Percentiles rank a stretch among this genome's conserved stretches.
Conservation (phyloP, 2,113 vertebrate species). For the Laticauda laticaudata region DNA sequence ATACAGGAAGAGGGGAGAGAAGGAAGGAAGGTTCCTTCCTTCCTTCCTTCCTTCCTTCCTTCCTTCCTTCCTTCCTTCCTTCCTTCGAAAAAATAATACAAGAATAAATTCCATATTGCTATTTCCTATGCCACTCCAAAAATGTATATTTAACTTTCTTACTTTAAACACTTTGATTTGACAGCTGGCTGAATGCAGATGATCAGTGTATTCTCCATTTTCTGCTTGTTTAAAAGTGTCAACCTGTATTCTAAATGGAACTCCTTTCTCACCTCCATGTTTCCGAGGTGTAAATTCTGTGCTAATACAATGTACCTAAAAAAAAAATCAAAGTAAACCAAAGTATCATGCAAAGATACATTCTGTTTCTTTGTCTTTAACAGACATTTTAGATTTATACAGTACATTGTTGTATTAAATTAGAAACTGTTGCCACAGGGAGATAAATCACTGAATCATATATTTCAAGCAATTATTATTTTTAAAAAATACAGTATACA, state of each 20-base stretch:
- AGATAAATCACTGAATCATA: background rate
- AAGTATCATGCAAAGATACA: background rate
- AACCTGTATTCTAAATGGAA: conserved; percentile 82
- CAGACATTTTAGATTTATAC: background rate
- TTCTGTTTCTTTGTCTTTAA: background rate
- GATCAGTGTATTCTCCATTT: conserved; percentile 79
- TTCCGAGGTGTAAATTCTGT: conserved; percentile 83
- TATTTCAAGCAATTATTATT: background rate
- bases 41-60: too few relatives aligned
- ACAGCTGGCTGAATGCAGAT: conserved; percentile 83
- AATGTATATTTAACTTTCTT: conserved; percentile 23
- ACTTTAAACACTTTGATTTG: conserved; percentile 87
- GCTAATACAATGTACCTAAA: conserved; percentile 83
- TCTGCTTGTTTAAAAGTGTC: conserved; percentile 82
- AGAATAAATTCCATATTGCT: background rate
- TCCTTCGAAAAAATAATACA: conserved; percentile 5
- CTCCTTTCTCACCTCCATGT: conserved; percentile 81
- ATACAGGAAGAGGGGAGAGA: background rate
- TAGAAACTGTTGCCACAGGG: background rate
- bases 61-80: too few relatives aligned
- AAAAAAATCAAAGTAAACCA: background rate
- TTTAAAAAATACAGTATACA: too few relatives aligned
- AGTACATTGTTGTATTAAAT: background rate
- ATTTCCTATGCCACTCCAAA: background rate
- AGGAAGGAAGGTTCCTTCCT: background rate